A percentile compares a stretch with the other conserved stretches of the same genome.
Conservation (phyloP, 1,140 invertebrate species). For the Trichonephila clavata region DNA sequence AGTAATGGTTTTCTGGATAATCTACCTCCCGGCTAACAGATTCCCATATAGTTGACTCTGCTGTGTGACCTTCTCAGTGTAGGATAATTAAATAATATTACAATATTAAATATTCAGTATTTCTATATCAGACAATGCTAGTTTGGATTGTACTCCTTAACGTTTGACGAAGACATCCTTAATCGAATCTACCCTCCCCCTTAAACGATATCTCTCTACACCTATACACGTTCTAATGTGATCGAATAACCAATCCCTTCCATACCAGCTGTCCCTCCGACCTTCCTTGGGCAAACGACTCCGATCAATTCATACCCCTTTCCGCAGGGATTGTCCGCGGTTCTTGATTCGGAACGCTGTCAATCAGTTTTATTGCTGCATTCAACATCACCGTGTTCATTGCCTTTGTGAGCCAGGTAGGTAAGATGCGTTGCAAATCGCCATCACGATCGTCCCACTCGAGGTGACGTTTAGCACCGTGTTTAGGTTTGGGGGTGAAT, state of each 20-base stretch:
- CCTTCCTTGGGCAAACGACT: slow-evolving; percentile 23
- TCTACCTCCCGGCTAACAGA: too few species aligned
- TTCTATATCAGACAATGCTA: too few species aligned
- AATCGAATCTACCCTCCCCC: neutral
- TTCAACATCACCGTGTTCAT: neutral
- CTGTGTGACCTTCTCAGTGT: too few species aligned
- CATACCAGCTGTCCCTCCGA: slow-evolving; percentile 2
- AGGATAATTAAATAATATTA: too few species aligned
- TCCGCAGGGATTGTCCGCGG: neutral
- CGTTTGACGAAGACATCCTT: neutral
- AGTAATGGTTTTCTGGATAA: too few species aligned
- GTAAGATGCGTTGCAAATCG: neutral
- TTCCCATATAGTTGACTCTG: too few species aligned
- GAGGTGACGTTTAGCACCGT: neutral
- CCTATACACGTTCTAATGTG: neutral
- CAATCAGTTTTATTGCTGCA: slow-evolving; percentile 37
- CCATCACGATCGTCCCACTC: neutral
- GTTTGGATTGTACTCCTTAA: too few species aligned
- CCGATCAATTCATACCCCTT: slow-evolving; percentile 37
- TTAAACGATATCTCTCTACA: neutral
- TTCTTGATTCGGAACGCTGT: slow-evolving; percentile 19
- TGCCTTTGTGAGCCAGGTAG: neutral
- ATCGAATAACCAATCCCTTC: slow-evolving; percentile 8
- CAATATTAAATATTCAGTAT: too few species aligned
- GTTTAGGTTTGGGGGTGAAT: neutral